Conservation (phyloP, 2,888 invertebrate genomes). For the Cataglyphis livida region DNA sequence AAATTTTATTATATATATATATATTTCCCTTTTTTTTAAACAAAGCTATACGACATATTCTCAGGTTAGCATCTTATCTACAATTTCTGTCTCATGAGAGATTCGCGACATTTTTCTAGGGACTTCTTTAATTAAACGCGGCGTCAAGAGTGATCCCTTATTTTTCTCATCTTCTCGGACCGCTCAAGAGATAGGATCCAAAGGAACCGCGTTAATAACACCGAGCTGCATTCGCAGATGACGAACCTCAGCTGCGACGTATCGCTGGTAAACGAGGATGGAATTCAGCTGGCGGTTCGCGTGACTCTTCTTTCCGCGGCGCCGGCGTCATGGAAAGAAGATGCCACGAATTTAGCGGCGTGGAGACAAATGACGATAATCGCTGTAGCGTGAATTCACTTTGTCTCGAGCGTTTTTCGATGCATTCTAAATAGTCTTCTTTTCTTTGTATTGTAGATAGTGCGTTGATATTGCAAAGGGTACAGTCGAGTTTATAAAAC, state of each 20-base stretch:
- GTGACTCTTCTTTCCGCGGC: conserved; percentile 33
- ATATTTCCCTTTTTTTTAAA: neutral
- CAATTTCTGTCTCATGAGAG: neutral
- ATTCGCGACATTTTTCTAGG: neutral
- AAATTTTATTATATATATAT: neutral
- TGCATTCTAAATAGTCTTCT: neutral
- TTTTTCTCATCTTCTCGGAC: conserved; percentile 39
- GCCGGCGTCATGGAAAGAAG: conserved; percentile 40
- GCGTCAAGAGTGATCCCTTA: neutral
- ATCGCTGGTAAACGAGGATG: conserved; percentile 34
- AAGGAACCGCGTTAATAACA: conserved; percentile 28
- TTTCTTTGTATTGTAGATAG: neutral
- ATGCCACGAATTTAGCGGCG: conserved; percentile 43
- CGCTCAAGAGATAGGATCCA: neutral
- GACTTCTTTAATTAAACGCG: conserved; percentile 8
- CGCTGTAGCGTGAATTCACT: conserved; percentile 10
- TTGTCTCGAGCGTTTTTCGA: neutral
- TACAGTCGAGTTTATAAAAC: conserved; percentile 47
- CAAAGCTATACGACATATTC: neutral
- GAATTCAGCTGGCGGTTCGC: conserved; percentile 44
- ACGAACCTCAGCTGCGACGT: conserved; percentile 26
- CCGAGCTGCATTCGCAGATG: conserved; percentile 32
- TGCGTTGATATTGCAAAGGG: neutral
- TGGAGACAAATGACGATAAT: neutral
- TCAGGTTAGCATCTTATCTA: neutral